These are phyloP conservation scores for Gymnosoma rotundatum DNA, from an alignment of 2,888 invertebrate species.

Conservation along the genomic window DNA sequence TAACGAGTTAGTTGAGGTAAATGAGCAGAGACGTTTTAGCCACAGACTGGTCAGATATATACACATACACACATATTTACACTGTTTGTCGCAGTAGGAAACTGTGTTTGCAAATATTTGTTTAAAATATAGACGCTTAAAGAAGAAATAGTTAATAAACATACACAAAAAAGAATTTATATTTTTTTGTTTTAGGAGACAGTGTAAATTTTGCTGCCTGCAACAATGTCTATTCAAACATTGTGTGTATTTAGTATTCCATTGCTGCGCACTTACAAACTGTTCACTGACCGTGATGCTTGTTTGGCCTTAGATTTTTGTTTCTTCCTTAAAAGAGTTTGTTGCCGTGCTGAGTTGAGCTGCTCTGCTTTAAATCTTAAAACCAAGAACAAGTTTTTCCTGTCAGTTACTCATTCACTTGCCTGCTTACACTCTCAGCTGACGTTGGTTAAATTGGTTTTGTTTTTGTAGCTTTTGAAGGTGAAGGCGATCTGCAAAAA, in stretches of 20 bases:
- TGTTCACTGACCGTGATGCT: constrained; percentile 64
- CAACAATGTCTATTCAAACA: constrained; percentile 6
- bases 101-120: too few species aligned
- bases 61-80: neutral
- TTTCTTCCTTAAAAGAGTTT: constrained; percentile 60
- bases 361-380: constrained; percentile 3
- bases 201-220: constrained; percentile 20
- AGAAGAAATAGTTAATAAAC: too few species aligned
- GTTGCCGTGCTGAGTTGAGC: constrained; percentile 16
- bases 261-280: constrained; percentile 16
- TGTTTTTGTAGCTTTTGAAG: constrained; percentile 50
- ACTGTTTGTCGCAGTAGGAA: constrained; percentile 3
- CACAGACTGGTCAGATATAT: neutral
- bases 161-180: neutral
- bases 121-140: too few species aligned
- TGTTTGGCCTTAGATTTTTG: constrained; percentile 62
- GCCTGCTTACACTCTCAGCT: neutral
- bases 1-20: constrained; percentile 40
- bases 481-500: constrained; percentile 66
- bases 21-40: constrained; percentile 23
- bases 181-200: constrained; percentile 9
- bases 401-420: constrained; percentile 56
- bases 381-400: constrained; percentile 67
- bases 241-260: constrained; percentile 38
- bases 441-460: constrained; percentile 17